Evolutionary conservation across 2,113 vertebrate genomes (phyloP).

Genomic region (Pseudonaja textilis): DNA sequence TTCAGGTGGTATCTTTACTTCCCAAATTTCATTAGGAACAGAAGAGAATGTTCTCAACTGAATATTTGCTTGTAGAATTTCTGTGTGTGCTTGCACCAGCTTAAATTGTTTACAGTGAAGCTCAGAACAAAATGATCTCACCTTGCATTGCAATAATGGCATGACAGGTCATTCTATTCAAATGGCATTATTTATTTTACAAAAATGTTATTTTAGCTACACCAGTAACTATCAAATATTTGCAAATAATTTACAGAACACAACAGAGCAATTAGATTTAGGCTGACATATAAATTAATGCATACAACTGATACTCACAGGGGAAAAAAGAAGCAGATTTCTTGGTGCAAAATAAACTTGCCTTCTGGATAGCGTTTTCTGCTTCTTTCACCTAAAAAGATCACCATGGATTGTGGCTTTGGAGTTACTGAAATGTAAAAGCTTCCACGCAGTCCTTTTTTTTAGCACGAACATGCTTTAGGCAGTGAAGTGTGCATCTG

Average conservation of each 20-base stretch:
- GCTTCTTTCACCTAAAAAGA: not conserved
- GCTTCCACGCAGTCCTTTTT: not conserved
- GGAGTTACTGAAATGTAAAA: not conserved
- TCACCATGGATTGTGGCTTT: not conserved
- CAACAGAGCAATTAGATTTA: not conserved
- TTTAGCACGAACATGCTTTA: not conserved
- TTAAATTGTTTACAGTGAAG: not conserved
- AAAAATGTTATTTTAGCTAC: not conserved
- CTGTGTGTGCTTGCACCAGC: not conserved
- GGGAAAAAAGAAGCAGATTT: not conserved
- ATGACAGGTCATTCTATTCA: not conserved
- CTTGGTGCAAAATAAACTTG: not conserved
- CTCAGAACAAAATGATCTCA: not conserved
- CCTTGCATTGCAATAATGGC: not conserved
- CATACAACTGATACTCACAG: not conserved
- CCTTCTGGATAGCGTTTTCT: not conserved
- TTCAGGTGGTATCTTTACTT: not conserved
- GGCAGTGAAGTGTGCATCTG: not conserved
- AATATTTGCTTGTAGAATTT: slow-evolving; percentile 2
- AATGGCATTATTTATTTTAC: not conserved
- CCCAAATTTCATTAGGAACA: not conserved
- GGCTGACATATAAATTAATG: not conserved
- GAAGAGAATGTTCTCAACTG: fast-evolving
- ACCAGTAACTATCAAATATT: not conserved
- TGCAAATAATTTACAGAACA: slow-evolving; percentile 19